Percentiles rank a stretch among this genome's conserved stretches.
phyloP scores from a whole-genome alignment of 2,888 invertebrate genomes.

The Rambutsinella grinnellia region DNA sequence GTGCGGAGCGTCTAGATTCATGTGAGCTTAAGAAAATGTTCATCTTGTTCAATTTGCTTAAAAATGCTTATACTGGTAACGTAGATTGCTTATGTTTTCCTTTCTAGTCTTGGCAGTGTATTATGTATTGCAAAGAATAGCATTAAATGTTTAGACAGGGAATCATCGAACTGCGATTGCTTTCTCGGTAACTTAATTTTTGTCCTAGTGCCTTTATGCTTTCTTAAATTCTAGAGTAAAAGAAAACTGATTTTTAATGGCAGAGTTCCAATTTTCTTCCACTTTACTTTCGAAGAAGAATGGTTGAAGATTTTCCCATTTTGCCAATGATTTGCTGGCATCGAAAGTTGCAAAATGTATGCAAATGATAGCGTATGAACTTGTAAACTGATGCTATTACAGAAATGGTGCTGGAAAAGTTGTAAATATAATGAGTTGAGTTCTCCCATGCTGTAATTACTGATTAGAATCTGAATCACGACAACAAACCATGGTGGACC shows the following conservation, averaged over 20 bases:
- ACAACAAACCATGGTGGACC: too few species aligned
- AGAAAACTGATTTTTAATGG: slow-evolving; percentile 20
- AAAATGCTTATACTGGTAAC: background rate
- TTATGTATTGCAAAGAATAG: background rate
- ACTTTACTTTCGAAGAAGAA: too few species aligned
- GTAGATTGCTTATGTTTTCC: background rate
- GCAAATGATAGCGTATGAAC: too few species aligned
- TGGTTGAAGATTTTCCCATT: too few species aligned
- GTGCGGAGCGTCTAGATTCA: background rate
- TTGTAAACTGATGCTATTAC: too few species aligned
- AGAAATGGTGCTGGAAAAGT: too few species aligned
- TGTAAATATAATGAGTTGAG: too few species aligned
- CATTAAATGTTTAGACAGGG: background rate
- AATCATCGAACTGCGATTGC: slow-evolving; percentile 23
- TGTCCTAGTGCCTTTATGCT: too few species aligned
- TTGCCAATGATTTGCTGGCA: too few species aligned
- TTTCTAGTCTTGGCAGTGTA: background rate
- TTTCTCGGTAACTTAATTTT: slow-evolving; percentile 34
- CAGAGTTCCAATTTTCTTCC: slow-evolving; percentile 17
- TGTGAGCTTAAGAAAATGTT: background rate
- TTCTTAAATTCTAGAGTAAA: too few species aligned
- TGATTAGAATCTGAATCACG: background rate
- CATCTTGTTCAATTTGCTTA: background rate
- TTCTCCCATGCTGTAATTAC: background rate
- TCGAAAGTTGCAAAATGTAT: too few species aligned